Evolutionary conservation across 1,140 invertebrate genomes (phyloP).

Genomic region (Laodelphax striatellus): DNA sequence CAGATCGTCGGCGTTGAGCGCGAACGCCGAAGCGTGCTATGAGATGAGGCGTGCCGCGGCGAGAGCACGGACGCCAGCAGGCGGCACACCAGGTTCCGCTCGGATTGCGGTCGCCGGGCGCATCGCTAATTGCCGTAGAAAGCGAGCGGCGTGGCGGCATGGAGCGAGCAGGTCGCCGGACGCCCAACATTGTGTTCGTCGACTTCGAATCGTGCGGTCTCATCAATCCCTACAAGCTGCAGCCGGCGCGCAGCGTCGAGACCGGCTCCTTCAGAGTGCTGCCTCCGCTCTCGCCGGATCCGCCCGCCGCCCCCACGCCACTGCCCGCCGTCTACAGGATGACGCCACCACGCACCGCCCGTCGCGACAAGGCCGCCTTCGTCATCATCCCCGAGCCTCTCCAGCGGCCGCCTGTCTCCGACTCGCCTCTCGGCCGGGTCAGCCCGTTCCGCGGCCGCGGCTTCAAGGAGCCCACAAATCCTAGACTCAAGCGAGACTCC

Average conservation of each 20-base stretch:
- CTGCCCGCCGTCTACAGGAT: constrained; percentile 7
- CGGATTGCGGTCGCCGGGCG: neutral
- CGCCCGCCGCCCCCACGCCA: constrained; percentile 12
- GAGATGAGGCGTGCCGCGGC: neutral
- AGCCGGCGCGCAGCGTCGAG: neutral
- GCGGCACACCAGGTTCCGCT: neutral
- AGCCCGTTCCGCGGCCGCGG: constrained; percentile 44
- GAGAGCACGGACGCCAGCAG: neutral
- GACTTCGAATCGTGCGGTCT: constrained; percentile 1
- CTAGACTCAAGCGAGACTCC: constrained; percentile 8
- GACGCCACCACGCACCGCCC: constrained; percentile 12
- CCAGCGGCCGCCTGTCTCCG: constrained; percentile 23
- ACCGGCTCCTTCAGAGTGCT: constrained; percentile 17
- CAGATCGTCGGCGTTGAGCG: too few species aligned
- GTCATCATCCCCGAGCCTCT: constrained; percentile 40
- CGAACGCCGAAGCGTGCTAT: neutral
- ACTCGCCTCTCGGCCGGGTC: constrained; percentile 33
- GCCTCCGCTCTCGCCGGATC: constrained; percentile 14
- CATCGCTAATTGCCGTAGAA: constrained; percentile 1
- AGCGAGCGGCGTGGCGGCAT: constrained; percentile 1
- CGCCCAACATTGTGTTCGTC: neutral
- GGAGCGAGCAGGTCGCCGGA: neutral
- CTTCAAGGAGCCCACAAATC: constrained; percentile 38
- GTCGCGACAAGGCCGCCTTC: constrained; percentile 33
- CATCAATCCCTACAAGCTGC: neutral